A percentile compares a stretch with the other conserved stretches of the same genome.
These are phyloP conservation scores for Brachionus asplanchnoidis DNA, from an alignment of 1,140 invertebrate genomes.

Conservation along the genomic window DNA sequence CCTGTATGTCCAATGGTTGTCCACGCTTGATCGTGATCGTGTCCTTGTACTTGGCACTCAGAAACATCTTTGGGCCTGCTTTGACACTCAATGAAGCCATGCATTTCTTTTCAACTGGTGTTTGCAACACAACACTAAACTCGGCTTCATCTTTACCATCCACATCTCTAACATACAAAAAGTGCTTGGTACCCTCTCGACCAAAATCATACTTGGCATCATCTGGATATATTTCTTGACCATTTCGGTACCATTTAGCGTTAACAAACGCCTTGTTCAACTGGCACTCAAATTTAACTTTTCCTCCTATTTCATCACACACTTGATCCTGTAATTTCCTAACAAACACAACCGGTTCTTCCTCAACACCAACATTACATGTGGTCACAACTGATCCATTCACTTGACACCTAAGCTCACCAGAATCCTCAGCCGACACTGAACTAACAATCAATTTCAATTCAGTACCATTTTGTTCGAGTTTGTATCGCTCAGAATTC, in stretches of 20 bases:
- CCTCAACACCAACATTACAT: conserved; percentile 18
- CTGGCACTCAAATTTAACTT: conserved; percentile 17
- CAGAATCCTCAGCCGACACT: conserved; percentile 20
- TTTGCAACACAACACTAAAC: conserved; percentile 11
- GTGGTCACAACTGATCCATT: background rate
- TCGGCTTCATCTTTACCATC: conserved; percentile 5
- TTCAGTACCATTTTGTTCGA: conserved; percentile 31
- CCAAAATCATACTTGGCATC: conserved; percentile 28
- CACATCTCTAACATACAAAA: background rate
- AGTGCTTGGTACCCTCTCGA: background rate
- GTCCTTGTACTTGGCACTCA: conserved; percentile 9
- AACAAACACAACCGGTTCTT: conserved; percentile 36
- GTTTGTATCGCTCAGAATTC: background rate
- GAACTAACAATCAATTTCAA: background rate
- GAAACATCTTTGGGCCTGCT: conserved; percentile 15
- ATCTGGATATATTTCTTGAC: background rate
- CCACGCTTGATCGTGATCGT: conserved; percentile 3
- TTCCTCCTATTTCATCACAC: conserved; percentile 2
- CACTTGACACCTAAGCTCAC: conserved; percentile 25
- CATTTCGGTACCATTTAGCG: conserved; percentile 40
- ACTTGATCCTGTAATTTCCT: background rate
- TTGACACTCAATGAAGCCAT: background rate
- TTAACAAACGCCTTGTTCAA: conserved; percentile 9
- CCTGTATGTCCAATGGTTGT: background rate
- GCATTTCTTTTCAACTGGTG: background rate